Conservation (phyloP, 2,888 invertebrate species). For the Macrostomum cliftonense region DNA sequence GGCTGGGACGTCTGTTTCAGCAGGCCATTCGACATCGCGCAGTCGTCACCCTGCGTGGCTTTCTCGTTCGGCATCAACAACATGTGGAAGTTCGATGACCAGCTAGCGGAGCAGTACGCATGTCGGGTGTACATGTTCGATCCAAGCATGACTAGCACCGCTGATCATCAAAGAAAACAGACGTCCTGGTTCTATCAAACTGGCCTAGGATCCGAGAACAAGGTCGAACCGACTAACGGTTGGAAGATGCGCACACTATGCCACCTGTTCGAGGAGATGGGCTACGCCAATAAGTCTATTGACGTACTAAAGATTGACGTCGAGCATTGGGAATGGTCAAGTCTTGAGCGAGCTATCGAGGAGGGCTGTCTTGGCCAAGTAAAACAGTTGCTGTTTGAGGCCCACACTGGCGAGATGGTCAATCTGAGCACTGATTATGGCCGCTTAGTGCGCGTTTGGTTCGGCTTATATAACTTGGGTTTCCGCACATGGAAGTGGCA, state of each 20-base stretch:
- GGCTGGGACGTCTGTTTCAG: conserved; percentile 26
- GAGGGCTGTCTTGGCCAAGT: conserved; percentile 18
- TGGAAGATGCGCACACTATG: not conserved
- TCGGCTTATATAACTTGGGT: conserved; percentile 16
- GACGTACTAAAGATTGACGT: conserved; percentile 36
- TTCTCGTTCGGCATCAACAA: conserved; percentile 20
- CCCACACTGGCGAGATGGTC: conserved; percentile 18
- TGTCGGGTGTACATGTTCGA: not conserved
- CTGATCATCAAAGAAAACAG: not conserved
- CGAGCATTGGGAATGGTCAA: conserved; percentile 33
- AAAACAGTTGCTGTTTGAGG: conserved; percentile 24
- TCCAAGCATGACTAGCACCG: not conserved
- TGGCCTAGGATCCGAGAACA: not conserved
- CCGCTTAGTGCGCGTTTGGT: conserved; percentile 18
- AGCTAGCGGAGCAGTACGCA: not conserved
- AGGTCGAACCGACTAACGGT: not conserved
- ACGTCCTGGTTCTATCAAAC: not conserved
- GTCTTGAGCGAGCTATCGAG: conserved; percentile 16
- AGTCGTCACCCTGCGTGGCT: conserved; percentile 17
- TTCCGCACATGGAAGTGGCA: conserved; percentile 22
- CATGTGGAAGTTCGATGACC: conserved; percentile 1
- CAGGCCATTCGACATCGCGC: conserved; percentile 12
- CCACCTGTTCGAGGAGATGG: not conserved
- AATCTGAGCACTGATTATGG: conserved; percentile 16
- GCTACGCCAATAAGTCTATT: conserved; percentile 15